phyloP scores from a whole-genome alignment of 2,888 invertebrate genomes.

The Coenonympha glycerion region DNA sequence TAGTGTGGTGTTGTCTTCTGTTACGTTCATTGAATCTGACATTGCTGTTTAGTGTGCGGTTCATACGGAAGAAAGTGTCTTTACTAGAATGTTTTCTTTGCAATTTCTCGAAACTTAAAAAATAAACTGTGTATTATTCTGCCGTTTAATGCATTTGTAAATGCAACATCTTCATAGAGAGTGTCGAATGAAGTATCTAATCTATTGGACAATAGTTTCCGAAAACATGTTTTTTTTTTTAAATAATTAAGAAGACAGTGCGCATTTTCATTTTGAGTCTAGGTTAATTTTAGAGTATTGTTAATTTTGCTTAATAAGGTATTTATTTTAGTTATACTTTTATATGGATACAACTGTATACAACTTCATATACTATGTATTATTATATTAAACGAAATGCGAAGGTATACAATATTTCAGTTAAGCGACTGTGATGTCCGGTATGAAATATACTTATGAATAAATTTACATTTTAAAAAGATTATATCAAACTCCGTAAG shows the following conservation, averaged over 20 bases:
- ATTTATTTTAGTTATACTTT: constrained; percentile 74
- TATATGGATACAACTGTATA: constrained; percentile 74
- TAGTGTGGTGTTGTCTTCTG: constrained; percentile 38
- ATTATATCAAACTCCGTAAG: constrained; percentile 27
- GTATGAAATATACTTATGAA: constrained; percentile 45
- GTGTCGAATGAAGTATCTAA: constrained; percentile 41
- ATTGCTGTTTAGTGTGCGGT: constrained; percentile 29
- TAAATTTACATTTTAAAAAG: constrained; percentile 21
- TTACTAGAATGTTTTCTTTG: constrained; percentile 31
- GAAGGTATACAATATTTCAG: constrained; percentile 20
- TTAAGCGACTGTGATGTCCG: constrained; percentile 35
- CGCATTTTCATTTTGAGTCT: constrained; percentile 60
- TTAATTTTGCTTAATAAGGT: constrained; percentile 70
- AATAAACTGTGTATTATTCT: constrained; percentile 61
- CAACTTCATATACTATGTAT: constrained; percentile 37
- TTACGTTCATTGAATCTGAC: constrained; percentile 26
- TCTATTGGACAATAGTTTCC: constrained; percentile 24
- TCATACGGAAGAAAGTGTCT: constrained; percentile 31
- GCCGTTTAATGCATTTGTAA: constrained; percentile 69
- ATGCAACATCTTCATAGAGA: constrained; percentile 37
- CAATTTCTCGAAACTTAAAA: constrained; percentile 45
- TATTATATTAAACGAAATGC: constrained; percentile 32
- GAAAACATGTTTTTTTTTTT: constrained; percentile 23
- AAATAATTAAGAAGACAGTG: constrained; percentile 47
- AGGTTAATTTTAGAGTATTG: constrained; percentile 62